Base-by-base conservation (phyloP, 2,113 vertebrate genomes). In the Corythornis cristatus region DNA sequence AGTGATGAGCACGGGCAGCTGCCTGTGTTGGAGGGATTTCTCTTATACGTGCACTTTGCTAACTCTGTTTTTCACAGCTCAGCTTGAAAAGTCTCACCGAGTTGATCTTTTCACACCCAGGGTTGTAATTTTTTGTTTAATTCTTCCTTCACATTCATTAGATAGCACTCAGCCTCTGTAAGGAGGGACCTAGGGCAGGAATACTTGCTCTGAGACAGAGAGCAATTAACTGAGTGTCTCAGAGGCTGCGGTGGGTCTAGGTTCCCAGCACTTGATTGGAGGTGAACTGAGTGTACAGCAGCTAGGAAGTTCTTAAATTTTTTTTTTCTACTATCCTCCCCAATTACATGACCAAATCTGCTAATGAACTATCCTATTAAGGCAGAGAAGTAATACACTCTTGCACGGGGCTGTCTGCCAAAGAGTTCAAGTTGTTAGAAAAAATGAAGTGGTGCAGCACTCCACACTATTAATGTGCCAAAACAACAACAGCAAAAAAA, bases 391-490 rank as follows among this genome's bases (percentile, higher is more conserved):
- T 73, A 88, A 90, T 90, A 79, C 54, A 79, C 89, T 90, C 88
- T 54, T 70, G 33, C 7, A 3, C 2, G 7, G 86, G 81, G 73
- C 60, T 31, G 5, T 6, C 66, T 90, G 94, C 96, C 95, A 96
- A 92, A 26, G 56, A 56, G 58, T 76, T 92, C 74, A 10, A 78
- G 42, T 64, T 73, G 74, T 86, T 78, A 81, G 71, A 19, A 45
- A 71, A 93, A 94, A 93, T 53, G 80, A 85, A 56, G 71, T 64
- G 83, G 50, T 82, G 91, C 71, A 54, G 62, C 77, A 75, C 91
- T 91, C 75, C 7, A 19, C 15, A 40, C 67, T 94, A 89, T 77
- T 93, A 89, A 81, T 6, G 50, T 93, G 96, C 96, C 87, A 95
- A 87, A 94, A 95, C 87, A 95, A 93, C 87, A 95, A 21, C 84